Conservation (phyloP, 2,113 vertebrate genomes). For the Rostratula benghalensis region DNA sequence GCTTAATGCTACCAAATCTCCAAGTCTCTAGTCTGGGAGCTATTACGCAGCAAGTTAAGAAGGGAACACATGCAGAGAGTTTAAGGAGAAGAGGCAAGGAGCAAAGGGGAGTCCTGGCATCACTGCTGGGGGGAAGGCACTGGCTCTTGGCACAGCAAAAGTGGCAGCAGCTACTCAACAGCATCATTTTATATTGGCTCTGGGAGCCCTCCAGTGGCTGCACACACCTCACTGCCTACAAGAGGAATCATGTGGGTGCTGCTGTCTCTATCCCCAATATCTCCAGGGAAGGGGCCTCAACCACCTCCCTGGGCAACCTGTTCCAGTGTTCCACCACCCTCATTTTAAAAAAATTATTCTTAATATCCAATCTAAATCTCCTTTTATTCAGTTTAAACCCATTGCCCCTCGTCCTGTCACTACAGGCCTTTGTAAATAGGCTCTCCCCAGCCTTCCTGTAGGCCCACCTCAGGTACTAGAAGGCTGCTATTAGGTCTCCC, state of each 20-base stretch:
- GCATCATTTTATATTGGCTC: background rate
- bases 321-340: too few species aligned
- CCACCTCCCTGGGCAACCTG: too few species aligned
- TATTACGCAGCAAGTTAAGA: background rate
- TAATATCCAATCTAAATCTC: too few species aligned
- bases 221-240: accelerated
- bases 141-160: background rate
- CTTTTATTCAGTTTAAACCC: too few species aligned
- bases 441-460: too few species aligned
- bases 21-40: accelerated
- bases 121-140: accelerated
- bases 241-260: accelerated
- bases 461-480: too few species aligned
- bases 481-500: too few species aligned
- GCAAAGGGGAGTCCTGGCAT: background rate
- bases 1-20: accelerated
- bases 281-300: too few species aligned
- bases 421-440: too few species aligned
- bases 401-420: too few species aligned
- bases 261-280: background rate
- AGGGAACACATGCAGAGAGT: accelerated
- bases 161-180: background rate
- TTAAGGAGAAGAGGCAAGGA: background rate
- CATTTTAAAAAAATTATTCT: too few species aligned
- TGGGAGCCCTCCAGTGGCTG: slow-evolving; percentile 7